These are phyloP conservation scores for Kryptolebias ocellatus DNA, from an alignment of 2,797 vertebrate genomes.

Conservation along the genomic window DNA sequence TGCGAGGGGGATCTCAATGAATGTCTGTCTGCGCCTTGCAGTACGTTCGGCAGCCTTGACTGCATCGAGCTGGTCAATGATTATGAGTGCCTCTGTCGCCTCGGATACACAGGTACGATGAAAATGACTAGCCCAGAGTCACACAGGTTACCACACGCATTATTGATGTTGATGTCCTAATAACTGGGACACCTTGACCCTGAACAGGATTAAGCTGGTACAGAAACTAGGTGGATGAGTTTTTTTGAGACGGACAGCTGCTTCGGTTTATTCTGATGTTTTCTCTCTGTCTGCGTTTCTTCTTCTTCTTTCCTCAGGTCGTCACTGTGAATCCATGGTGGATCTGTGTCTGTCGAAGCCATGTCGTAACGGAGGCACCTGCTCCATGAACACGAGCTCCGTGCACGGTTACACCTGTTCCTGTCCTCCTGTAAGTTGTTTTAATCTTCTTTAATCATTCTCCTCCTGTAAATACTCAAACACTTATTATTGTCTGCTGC, in stretches of 20 bases:
- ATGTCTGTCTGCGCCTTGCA: conserved; percentile 88
- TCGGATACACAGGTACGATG: conserved; percentile 87
- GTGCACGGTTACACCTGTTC: conserved; percentile 89
- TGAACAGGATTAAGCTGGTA: too few relatives aligned
- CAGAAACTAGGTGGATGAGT: too few relatives aligned
- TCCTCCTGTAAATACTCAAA: background rate
- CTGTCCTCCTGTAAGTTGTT: conserved; percentile 85
- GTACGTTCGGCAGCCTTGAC: conserved; percentile 86
- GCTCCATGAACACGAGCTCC: conserved; percentile 89
- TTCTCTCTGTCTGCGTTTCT: background rate
- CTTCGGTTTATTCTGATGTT: background rate
- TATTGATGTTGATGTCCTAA: background rate
- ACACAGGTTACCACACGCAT: background rate
- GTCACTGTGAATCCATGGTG: conserved; percentile 90
- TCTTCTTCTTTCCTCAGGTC: conserved; percentile 77
- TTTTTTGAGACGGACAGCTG: background rate
- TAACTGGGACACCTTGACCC: too few relatives aligned
- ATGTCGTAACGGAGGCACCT: conserved; percentile 86
- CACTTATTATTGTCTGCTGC: background rate
- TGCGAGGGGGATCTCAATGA: conserved; percentile 95
- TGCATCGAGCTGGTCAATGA: conserved; percentile 89
- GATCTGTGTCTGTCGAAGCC: conserved; percentile 90
- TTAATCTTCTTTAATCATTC: background rate
- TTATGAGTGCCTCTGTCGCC: conserved; percentile 90
- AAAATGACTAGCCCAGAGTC: background rate